These are phyloP conservation scores for Plotosus lineatus DNA, from an alignment of 2,113 vertebrate genomes.

Conservation along the genomic window DNA sequence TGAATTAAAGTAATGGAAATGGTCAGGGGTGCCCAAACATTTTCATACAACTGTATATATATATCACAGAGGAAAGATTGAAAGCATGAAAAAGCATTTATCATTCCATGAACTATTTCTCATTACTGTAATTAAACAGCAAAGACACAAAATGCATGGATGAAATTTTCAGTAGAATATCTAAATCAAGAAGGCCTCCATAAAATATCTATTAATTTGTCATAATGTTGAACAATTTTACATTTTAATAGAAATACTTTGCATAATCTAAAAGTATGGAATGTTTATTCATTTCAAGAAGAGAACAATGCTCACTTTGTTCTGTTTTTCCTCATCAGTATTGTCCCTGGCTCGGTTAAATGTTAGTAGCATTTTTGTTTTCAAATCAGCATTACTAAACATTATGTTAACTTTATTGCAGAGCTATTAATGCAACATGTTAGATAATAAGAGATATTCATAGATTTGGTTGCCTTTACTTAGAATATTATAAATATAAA, in stretches of 20 bases:
- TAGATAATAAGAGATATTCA: not conserved
- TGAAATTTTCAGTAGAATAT: constrained; percentile 1
- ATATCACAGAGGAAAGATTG: not conserved
- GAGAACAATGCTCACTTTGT: constrained; percentile 8
- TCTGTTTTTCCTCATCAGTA: constrained; percentile 1
- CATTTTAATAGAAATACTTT: constrained; percentile 15
- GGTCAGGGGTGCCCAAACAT: no score
- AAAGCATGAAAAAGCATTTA: constrained; percentile 6
- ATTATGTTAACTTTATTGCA: constrained; percentile 20
- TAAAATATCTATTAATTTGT: not conserved
- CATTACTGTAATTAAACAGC: not conserved
- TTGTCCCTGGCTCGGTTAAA: constrained; percentile 6
- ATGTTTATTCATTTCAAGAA: not conserved
- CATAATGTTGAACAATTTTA: not conserved
- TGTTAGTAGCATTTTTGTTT: constrained; percentile 12
- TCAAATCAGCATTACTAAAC: constrained; percentile 10
- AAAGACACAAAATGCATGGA: constrained; percentile 5
- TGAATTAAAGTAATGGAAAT: no score
- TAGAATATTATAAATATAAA: not conserved
- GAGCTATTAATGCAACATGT: not conserved
- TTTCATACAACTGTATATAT: no score
- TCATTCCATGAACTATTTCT: not conserved
- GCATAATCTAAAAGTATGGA: constrained; percentile 4
- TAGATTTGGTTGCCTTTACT: not conserved
- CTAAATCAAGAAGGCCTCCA: constrained; percentile 2